Evolutionary conservation across 2,888 invertebrate species (phyloP).

Genomic region (Apomyelois bistriatella): DNA sequence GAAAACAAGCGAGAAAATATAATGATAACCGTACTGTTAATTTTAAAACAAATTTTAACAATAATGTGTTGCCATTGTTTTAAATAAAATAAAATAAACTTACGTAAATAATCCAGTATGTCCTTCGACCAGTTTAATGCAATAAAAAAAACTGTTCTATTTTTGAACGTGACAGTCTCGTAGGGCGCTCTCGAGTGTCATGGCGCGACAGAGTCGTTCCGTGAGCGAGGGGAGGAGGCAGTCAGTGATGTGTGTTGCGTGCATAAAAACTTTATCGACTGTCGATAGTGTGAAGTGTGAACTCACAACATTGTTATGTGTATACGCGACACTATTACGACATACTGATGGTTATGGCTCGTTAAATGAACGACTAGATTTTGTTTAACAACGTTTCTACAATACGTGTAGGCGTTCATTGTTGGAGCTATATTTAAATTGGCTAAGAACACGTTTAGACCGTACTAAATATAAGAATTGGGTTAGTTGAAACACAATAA

Average conservation of each 20-base stretch:
- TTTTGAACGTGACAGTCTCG: constrained; percentile 38
- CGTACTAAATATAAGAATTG: neutral
- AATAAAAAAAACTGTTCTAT: constrained; percentile 31
- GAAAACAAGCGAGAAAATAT: neutral
- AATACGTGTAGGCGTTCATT: neutral
- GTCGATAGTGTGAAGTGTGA: constrained; percentile 19
- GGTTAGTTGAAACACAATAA: too few species aligned
- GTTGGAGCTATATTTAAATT: neutral
- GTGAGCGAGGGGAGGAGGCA: constrained; percentile 22
- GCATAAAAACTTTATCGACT: constrained; percentile 27
- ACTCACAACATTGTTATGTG: neutral
- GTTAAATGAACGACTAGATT: neutral
- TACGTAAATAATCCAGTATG: constrained; percentile 22
- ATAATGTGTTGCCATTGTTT: neutral
- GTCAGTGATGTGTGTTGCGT: constrained; percentile 27
- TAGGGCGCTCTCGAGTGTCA: constrained; percentile 43
- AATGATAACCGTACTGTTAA: neutral
- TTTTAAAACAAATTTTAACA: neutral
- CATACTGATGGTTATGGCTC: neutral
- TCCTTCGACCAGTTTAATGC: constrained; percentile 20
- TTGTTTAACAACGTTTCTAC: too few species aligned
- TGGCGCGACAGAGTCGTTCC: constrained; percentile 35
- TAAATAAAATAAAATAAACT: constrained; percentile 15
- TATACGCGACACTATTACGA: neutral
- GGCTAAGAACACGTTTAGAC: neutral